Evolutionary conservation across 2,113 vertebrate species (phyloP).

Genomic region (Dipodomys merriami): DNA sequence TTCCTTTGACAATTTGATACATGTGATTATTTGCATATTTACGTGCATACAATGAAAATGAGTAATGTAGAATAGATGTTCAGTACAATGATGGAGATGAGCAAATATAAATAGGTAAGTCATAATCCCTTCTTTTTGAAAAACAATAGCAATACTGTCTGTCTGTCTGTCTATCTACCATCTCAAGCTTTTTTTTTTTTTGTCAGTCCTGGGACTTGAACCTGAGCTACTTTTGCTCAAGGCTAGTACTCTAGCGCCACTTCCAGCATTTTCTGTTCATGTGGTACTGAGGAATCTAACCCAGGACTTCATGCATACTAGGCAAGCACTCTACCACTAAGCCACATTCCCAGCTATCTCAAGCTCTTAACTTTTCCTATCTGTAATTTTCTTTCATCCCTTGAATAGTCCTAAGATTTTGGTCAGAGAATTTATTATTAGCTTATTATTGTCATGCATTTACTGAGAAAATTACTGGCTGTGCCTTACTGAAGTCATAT

Average conservation of each 20-base stretch:
- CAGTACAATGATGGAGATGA: constrained; percentile 11
- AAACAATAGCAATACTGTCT: constrained; percentile 49
- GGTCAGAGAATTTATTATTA: not conserved
- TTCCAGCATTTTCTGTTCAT: too few species aligned
- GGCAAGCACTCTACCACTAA: too few species aligned
- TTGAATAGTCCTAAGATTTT: constrained; percentile 44
- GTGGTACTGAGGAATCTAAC: too few species aligned
- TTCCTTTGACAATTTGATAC: not conserved
- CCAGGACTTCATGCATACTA: too few species aligned
- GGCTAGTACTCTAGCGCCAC: too few species aligned
- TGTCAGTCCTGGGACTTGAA: too few species aligned
- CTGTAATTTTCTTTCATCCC: constrained; percentile 52
- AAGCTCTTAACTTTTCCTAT: constrained; percentile 67
- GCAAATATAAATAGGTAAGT: constrained; percentile 61
- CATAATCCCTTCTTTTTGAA: constrained; percentile 64
- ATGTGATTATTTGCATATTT: constrained; percentile 60
- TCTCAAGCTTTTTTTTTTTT: too few species aligned
- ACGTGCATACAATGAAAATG: constrained; percentile 42
- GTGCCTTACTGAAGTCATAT: not conserved
- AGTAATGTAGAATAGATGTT: constrained; percentile 48
- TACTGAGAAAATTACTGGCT: constrained; percentile 35
- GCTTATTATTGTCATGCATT: constrained; percentile 36
- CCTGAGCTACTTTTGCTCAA: too few species aligned
- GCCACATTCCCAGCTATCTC: not conserved
- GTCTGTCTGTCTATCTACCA: too few species aligned